phyloP scores from a whole-genome alignment of 2,797 vertebrate genomes.

The Tachyglossus aculeatus region DNA sequence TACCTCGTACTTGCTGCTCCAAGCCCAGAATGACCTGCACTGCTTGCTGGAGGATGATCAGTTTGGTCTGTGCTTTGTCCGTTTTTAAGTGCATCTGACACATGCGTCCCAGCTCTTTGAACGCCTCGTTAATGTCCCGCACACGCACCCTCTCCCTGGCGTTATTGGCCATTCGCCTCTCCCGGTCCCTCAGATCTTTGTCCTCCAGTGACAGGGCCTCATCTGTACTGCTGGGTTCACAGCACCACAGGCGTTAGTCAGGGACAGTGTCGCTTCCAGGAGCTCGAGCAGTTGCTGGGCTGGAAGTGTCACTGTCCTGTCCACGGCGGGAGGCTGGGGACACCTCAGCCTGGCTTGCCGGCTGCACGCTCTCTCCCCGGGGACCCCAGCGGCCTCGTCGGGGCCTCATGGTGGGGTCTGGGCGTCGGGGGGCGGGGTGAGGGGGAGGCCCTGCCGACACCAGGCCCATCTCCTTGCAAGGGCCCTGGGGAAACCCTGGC shows the following conservation, averaged over 20 bases:
- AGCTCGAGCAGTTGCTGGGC: constrained; percentile 47
- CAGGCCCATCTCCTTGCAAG: neutral
- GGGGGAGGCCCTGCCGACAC: fast-evolving
- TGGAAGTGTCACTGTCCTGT: constrained; percentile 51
- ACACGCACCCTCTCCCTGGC: constrained; percentile 96
- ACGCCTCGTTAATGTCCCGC: constrained; percentile 99
- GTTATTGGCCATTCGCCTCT: constrained; percentile 97
- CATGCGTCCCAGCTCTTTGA: constrained; percentile 99
- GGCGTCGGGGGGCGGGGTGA: fast-evolving
- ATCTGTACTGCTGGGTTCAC: constrained; percentile 85
- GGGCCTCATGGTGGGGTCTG: fast-evolving
- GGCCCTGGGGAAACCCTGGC: neutral
- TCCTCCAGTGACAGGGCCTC: constrained; percentile 96
- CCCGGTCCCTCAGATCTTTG: constrained; percentile 97
- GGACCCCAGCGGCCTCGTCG: too few relatives aligned
- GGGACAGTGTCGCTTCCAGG: constrained; percentile 46
- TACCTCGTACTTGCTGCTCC: constrained; percentile 99
- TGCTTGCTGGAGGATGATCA: constrained; percentile 98
- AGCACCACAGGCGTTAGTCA: constrained; percentile 77
- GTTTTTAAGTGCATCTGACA: constrained; percentile 97
- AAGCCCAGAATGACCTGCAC: constrained; percentile 98
- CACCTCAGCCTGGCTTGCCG: too few relatives aligned
- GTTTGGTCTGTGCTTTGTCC: constrained; percentile 99
- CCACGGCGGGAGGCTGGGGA: too few relatives aligned
- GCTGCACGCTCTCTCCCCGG: too few relatives aligned